Base-by-base conservation (phyloP, 2,113 vertebrate species). In the Indicator indicator region DNA sequence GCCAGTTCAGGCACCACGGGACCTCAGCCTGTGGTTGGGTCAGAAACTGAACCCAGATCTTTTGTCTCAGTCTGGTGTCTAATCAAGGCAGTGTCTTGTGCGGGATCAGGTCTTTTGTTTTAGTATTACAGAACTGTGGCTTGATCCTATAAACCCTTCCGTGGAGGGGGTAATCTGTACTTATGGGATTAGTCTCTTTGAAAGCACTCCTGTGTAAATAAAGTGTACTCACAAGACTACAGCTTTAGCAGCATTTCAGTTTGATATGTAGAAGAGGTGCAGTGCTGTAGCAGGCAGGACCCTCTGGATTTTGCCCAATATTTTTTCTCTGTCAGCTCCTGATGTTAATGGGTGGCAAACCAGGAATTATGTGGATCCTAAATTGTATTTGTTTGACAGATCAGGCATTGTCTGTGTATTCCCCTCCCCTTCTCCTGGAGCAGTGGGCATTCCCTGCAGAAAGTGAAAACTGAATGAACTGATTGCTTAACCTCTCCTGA, bases 401-500 rank as follows among this genome's bases (percentile, higher is more conserved):
- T 73, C 86, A 18, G 90, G 88, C 86, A 71, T 92, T 95, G 89
- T 90, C 74, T 86, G 83, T 42, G 83, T 5, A 8, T 54, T n/a
- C 16, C 36, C 77, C 16, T 83, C 90, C 52, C 55, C 62, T 86
- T 78, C 85, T 72, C 62, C 90, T 9, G 23, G 70, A 93, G 91
- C 89, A 84, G 92, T 95, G 88, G 81, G 90, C 83, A 62, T 93
- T 90, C 86, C 95, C 94, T 12, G 42, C 74, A 82, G 94, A 96
- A 96, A 54, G 83, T 83, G 93, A 94, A 81, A 97, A 82, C 97
- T 83, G 89, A 96, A 97, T 94, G 96, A 95, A 94, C 96, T 97
- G 97, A 97, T 97, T 96, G 97, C 96, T 97, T 96, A 90, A 97
- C 96, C 97, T 97, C 94, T 97, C 83, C 46, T 92, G 97, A 95